Percentiles rank a stretch among this genome's conserved stretches.
phyloP scores from a whole-genome alignment of 2,113 vertebrate species.

The Mobula birostris region DNA sequence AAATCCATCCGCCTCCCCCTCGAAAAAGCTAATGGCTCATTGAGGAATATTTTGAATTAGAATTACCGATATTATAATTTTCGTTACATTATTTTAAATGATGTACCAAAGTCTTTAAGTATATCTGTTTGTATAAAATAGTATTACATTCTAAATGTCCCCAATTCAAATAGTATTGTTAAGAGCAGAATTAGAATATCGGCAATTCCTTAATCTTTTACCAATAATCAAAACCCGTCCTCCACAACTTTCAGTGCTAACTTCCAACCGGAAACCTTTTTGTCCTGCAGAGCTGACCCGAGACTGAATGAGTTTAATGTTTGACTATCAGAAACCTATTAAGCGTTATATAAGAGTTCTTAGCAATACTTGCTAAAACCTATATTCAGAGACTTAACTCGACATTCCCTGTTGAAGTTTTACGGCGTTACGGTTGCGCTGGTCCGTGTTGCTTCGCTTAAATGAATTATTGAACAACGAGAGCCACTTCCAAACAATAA shows the following conservation, averaged over 20 bases:
- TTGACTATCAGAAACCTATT: too few species aligned
- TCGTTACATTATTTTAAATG: neutral
- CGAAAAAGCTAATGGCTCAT: too few species aligned
- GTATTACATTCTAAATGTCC: neutral
- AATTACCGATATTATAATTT: neutral
- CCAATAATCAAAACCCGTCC: neutral
- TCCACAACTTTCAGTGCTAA: neutral
- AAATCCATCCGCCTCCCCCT: too few species aligned
- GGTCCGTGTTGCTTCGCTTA: neutral
- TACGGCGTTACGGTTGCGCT: neutral
- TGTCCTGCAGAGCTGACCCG: neutral
- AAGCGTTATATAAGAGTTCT: too few species aligned
- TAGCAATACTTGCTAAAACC: too few species aligned
- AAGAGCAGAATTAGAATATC: neutral
- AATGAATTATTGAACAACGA: constrained; percentile 17
- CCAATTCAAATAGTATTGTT: neutral
- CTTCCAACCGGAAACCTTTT: neutral
- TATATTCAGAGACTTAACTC: neutral
- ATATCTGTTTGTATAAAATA: neutral
- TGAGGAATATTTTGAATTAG: neutral
- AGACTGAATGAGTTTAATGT: neutral
- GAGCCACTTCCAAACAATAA: neutral
- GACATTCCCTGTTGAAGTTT: neutral
- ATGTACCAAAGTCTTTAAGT: neutral
- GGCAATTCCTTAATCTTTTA: neutral